Percentiles rank a stretch among this genome's conserved stretches.
phyloP scores from a whole-genome alignment of 2,113 vertebrate species.

The Pampusana beccarii region DNA sequence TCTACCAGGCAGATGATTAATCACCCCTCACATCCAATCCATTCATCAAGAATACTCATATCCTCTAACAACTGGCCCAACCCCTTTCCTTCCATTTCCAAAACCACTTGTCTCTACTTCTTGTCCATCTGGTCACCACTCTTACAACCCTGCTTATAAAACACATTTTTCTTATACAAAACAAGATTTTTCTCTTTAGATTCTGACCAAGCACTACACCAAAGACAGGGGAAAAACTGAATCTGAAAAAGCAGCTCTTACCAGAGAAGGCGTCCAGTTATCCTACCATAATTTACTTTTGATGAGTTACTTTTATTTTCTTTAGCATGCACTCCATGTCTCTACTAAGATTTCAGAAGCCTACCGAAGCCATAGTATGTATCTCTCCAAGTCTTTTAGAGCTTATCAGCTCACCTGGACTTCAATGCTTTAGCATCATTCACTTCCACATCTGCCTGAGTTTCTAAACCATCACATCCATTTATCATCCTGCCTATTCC shows the following conservation, averaged over 20 bases:
- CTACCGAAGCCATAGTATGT: accelerated
- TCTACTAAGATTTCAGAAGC: background rate
- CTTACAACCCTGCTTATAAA: background rate
- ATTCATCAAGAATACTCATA: background rate
- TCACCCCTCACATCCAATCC: background rate
- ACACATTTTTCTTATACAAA: accelerated
- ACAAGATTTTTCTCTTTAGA: accelerated
- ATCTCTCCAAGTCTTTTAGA: background rate
- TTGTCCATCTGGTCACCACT: background rate
- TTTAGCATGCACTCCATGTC: background rate
- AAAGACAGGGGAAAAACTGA: background rate
- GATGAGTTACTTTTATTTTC: background rate
- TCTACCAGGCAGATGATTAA: background rate
- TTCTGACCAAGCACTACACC: background rate
- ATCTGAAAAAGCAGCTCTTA: background rate
- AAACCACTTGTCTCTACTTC: background rate
- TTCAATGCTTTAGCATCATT: background rate
- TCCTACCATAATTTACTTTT: background rate
- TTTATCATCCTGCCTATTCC: background rate
- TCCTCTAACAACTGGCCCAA: background rate
- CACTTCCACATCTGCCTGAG: background rate
- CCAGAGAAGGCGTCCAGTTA: background rate
- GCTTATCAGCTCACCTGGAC: background rate
- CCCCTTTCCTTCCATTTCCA: background rate
- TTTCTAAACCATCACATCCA: background rate